Evolutionary conservation across 2,797 vertebrate species (phyloP).

Genomic region (Glyptemys insculpta): DNA sequence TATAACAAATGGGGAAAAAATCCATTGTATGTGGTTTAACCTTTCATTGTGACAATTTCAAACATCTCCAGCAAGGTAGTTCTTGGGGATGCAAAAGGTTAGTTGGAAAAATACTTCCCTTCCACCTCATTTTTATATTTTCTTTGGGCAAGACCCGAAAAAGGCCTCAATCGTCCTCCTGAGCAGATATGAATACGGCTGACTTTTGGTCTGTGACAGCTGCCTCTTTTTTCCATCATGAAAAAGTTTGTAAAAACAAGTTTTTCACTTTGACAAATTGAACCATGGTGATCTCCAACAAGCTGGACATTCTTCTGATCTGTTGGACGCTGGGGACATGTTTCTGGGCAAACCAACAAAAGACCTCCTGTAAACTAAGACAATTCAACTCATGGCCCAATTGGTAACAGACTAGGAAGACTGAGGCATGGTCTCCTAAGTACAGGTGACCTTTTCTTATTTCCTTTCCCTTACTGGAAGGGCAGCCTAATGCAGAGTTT

Average conservation of each 20-base stretch:
- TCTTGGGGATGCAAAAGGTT: not conserved
- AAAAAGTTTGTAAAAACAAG: not conserved
- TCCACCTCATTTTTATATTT: not conserved
- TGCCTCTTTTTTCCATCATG: not conserved
- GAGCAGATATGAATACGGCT: not conserved
- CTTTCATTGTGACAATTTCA: not conserved
- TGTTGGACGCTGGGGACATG: not conserved
- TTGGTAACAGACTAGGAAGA: not conserved
- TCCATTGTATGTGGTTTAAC: not conserved
- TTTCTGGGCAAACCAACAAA: slow-evolving; percentile 24
- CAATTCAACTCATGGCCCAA: not conserved
- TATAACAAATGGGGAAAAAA: not conserved
- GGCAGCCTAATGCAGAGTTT: not conserved
- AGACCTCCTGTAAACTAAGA: not conserved
- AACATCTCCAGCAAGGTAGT: not conserved
- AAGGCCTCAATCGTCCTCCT: not conserved
- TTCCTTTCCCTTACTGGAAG: not conserved
- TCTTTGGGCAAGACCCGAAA: not conserved
- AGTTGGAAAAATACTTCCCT: not conserved
- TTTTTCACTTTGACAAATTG: not conserved
- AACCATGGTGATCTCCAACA: not conserved
- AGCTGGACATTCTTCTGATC: not conserved
- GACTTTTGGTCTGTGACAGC: not conserved
- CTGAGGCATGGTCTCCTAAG: not conserved
- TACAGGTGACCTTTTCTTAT: not conserved